phyloP scores from a whole-genome alignment of 2,797 vertebrate genomes.

The Momotus momota region DNA sequence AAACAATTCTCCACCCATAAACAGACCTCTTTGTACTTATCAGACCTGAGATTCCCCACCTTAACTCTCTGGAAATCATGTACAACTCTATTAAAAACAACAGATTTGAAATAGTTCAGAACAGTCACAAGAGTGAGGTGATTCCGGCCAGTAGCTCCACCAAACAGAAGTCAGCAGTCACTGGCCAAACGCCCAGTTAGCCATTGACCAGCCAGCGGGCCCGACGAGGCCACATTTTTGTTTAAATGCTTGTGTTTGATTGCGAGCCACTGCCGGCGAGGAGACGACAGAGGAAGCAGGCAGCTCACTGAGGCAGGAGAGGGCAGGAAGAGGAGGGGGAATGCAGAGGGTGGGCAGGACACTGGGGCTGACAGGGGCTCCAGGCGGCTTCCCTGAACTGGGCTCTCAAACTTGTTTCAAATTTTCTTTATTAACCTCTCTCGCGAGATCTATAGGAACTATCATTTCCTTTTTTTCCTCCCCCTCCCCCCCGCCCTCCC shows the following conservation, averaged over 20 bases:
- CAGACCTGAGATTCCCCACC: background rate
- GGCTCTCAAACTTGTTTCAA: background rate
- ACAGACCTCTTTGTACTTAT: background rate
- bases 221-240: rapidly evolving
- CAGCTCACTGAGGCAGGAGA: background rate
- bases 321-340: background rate
- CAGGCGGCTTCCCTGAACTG: background rate
- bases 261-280: rapidly evolving
- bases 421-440: background rate
- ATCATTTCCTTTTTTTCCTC: background rate
- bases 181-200: rapidly evolving
- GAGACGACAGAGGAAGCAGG: background rate
- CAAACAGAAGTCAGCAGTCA: background rate
- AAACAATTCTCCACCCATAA: background rate
- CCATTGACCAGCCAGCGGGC: background rate
- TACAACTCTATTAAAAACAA: background rate
- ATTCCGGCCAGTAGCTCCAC: background rate
- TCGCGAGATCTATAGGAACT: background rate
- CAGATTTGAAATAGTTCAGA: background rate
- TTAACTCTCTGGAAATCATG: background rate
- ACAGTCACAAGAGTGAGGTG: background rate
- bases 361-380: background rate
- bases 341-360: background rate
- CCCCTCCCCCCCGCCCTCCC: background rate
- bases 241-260: background rate